Conservation (phyloP, 2,113 vertebrate species). For the Gila orcuttii region DNA sequence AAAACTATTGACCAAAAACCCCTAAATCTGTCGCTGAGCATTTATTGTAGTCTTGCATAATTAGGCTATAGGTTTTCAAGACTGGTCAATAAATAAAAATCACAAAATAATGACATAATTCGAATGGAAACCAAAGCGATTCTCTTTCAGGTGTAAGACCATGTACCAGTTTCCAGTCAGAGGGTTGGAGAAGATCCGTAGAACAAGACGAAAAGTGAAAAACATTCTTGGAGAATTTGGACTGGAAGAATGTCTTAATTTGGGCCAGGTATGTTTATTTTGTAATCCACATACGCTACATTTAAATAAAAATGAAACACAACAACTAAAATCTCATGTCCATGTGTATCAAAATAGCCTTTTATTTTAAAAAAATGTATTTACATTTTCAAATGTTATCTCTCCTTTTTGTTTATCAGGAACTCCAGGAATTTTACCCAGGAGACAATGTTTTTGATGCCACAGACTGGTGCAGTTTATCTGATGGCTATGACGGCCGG, state of each 20-base stretch:
- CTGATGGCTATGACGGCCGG: constrained; percentile 64
- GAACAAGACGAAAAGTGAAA: constrained; percentile 75
- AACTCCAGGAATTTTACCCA: constrained; percentile 59
- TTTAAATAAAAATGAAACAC: neutral
- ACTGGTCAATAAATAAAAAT: neutral
- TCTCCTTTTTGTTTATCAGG: constrained; percentile 50
- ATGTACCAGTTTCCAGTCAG: constrained; percentile 78
- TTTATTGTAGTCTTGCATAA: neutral
- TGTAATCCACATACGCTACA: neutral
- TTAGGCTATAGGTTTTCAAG: neutral
- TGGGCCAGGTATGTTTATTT: constrained; percentile 65
- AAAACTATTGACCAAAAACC: neutral
- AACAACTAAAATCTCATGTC: neutral
- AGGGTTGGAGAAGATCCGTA: constrained; percentile 76
- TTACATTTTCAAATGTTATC: neutral
- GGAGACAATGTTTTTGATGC: constrained; percentile 65
- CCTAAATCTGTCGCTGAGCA: neutral
- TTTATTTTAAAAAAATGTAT: neutral
- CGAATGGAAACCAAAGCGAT: constrained; percentile 1
- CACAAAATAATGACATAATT: neutral
- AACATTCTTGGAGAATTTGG: constrained; percentile 73
- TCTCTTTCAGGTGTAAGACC: constrained; percentile 49
- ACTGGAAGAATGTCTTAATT: constrained; percentile 72
- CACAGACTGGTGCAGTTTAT: constrained; percentile 72
- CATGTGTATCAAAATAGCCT: neutral